A percentile compares a stretch with the other conserved stretches of the same genome.
Conservation (phyloP, 2,797 vertebrate species). For the Graptemys geographica region DNA sequence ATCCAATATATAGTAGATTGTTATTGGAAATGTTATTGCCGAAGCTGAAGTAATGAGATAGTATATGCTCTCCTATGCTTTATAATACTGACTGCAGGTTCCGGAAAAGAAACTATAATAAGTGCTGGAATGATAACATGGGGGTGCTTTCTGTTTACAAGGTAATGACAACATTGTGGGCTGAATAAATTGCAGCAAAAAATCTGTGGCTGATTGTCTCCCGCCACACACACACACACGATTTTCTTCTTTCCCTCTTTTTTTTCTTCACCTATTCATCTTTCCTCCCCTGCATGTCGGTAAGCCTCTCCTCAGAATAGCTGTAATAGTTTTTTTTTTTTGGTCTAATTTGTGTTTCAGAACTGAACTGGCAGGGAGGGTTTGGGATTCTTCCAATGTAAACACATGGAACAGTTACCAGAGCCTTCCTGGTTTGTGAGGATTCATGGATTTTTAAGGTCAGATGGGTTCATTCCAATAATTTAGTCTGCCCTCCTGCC, state of each 20-base stretch:
- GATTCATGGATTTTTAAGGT: neutral
- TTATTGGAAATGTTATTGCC: conserved; percentile 6
- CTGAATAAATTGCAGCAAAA: neutral
- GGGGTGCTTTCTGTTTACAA: neutral
- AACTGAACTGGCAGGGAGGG: neutral
- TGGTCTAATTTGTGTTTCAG: conserved; percentile 4
- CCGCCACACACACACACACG: neutral
- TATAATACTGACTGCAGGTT: neutral
- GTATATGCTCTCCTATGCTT: neutral
- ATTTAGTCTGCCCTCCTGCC: neutral
- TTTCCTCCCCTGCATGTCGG: neutral
- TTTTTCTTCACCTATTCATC: neutral
- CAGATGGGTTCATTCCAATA: neutral
- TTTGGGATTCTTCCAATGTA: neutral
- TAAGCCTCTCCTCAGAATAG: neutral
- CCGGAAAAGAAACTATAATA: neutral
- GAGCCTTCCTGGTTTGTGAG: neutral
- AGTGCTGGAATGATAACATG: neutral
- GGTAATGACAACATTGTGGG: neutral
- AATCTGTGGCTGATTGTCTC: neutral
- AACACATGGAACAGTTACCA: neutral
- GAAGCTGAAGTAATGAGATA: conserved; percentile 28
- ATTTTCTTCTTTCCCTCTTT: neutral
- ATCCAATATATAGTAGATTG: neutral
- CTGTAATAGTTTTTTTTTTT: neutral